Evolutionary conservation across 2,888 invertebrate species (phyloP), one percentile per base, ranked within the genome.

Genomic region (Macrophya annulata): DNA sequence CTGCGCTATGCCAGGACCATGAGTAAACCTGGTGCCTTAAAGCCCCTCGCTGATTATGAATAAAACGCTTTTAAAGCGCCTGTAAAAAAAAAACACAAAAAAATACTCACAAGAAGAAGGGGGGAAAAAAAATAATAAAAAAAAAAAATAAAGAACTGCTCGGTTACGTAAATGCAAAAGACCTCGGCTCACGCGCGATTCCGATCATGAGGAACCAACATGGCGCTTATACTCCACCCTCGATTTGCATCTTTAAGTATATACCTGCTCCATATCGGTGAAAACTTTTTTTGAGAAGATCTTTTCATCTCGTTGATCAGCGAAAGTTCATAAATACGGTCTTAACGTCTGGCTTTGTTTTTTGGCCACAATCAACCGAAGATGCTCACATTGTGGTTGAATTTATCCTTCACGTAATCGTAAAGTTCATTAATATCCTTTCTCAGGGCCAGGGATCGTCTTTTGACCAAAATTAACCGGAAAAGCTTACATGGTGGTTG

Each of bases 101-200:
- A n/a, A n/a, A n/a, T n/a, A n/a, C n/a, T n/a, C n/a, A n/a, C n/a
- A n/a, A n/a, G n/a, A n/a, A n/a, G n/a, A n/a, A n/a, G n/a, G n/a
- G n/a, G n/a, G 8, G 37, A 31, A n/a, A 55, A 55, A 55, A 2
- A 48, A 12, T 1, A 1, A 48, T 10, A 48, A 48, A 9, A 48
- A 48, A 48, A 48, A 48, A 12, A 10, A 48, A 48, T 6, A 43
- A n/a, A 55, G 37, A 55, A n/a, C 59, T 21, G 62, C 37, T 6
- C 43, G 59, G 59, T 81, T 62, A 81, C 62, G 62, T 81, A 62
- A 81, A 43, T 81, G 81, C 81, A 62, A 81, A 81, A 81, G 15
- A 62, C 37, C 43, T 21, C 77, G 17, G 43, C 43, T 43, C 43
- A 43, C 25, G 12, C 2, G 81, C 81, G 62, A 81, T 81, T 81